phyloP scores from a whole-genome alignment of 2,113 vertebrate genomes.

The Ageneiosus marmoratus region DNA sequence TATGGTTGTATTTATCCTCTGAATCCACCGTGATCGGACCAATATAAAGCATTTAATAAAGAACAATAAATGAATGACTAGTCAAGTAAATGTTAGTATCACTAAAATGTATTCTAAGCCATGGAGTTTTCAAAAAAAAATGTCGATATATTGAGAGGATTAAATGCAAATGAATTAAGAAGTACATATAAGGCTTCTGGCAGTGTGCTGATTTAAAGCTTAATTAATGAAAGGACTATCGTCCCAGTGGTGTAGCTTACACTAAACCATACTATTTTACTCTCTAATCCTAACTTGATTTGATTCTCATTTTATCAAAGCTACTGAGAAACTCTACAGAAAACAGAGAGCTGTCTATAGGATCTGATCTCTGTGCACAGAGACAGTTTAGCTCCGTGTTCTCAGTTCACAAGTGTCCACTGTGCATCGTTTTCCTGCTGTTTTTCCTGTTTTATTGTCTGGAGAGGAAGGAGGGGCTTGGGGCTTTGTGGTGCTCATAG shows the following conservation, averaged over 20 bases:
- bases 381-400: constrained; percentile 5
- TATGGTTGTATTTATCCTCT: not conserved
- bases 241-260: constrained; percentile 88
- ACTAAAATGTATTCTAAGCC: not conserved
- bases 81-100: not conserved
- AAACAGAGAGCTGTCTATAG: constrained; percentile 81
- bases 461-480: constrained; percentile 83
- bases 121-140: too few relatives aligned
- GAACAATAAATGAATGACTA: not conserved
- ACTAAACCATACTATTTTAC: constrained; percentile 89
- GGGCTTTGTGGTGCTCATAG: constrained; percentile 85
- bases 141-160: not conserved
- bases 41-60: not conserved
- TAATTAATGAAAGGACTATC: constrained; percentile 89
- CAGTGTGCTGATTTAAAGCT: constrained; percentile 80
- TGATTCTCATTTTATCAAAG: constrained; percentile 87
- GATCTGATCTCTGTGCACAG: constrained; percentile 75
- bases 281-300: constrained; percentile 90
- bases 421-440: constrained; percentile 33
- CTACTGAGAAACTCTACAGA: constrained; percentile 85
- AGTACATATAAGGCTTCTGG: constrained; percentile 7
- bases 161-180: not conserved
- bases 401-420: constrained; percentile 18
- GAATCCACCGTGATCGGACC: not conserved
- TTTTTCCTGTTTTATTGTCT: constrained; percentile 68